Conservation (phyloP, 2,113 vertebrate species). For the Anser brachyrhynchus region DNA sequence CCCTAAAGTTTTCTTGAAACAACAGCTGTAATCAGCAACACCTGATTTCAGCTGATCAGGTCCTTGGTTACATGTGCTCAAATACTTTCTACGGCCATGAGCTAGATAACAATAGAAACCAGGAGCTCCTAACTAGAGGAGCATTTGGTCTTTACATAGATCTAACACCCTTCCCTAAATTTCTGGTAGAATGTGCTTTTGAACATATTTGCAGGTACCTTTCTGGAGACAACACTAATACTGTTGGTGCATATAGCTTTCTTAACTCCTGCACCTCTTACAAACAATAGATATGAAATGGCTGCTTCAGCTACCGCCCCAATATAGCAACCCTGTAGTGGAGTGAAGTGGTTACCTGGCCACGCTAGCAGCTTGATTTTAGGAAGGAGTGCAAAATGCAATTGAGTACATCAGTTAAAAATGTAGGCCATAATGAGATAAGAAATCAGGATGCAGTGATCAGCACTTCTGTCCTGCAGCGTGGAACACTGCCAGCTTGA, state of each 20-base stretch:
- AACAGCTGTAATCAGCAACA: constrained; percentile 1
- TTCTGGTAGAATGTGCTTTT: not conserved
- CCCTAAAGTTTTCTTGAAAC: not conserved
- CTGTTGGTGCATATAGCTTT: not conserved
- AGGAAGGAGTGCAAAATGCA: not conserved
- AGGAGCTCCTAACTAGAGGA: not conserved
- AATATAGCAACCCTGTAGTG: not conserved
- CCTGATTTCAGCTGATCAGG: not conserved
- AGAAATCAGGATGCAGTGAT: constrained; percentile 35
- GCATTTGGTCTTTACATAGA: not conserved
- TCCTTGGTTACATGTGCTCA: not conserved
- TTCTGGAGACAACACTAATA: not conserved
- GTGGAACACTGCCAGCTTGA: constrained; percentile 49
- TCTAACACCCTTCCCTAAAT: not conserved
- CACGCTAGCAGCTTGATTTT: not conserved
- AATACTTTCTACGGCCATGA: not conserved
- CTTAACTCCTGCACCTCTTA: not conserved
- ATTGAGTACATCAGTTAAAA: not conserved
- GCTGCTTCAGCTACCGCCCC: not conserved
- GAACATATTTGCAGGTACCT: not conserved
- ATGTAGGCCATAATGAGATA: constrained; percentile 14
- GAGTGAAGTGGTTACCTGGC: not conserved
- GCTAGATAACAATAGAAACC: not conserved
- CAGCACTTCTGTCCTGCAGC: constrained; percentile 40
- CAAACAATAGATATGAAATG: not conserved